Conservation (phyloP, 2,888 invertebrate species). For the Leptopilina drosophilae region DNA sequence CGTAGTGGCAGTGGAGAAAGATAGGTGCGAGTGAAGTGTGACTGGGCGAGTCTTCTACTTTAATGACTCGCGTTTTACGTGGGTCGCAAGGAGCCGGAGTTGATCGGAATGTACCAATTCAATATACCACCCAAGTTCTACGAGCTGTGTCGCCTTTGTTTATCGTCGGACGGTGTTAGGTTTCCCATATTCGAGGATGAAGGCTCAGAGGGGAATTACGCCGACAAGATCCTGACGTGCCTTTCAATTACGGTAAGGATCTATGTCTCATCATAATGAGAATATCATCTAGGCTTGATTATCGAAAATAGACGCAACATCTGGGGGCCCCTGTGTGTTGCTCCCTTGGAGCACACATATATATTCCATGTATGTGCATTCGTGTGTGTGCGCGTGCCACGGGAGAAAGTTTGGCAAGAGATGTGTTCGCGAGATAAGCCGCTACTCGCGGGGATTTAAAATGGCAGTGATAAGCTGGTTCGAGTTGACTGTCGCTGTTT, state of each 20-base stretch:
- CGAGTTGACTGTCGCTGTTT: slow-evolving; percentile 23
- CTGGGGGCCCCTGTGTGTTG: slow-evolving; percentile 43
- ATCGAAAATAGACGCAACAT: slow-evolving; percentile 50
- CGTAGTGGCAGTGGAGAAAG: slow-evolving; percentile 72
- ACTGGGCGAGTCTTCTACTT: slow-evolving; percentile 59
- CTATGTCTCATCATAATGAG: neutral
- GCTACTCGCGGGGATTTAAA: slow-evolving; percentile 70
- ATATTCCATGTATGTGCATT: slow-evolving; percentile 42
- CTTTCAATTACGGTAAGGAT: slow-evolving; percentile 73
- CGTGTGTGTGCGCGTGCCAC: slow-evolving; percentile 64
- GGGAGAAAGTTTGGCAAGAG: slow-evolving; percentile 76
- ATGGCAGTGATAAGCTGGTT: slow-evolving; percentile 74
- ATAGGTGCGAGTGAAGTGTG: slow-evolving; percentile 57
- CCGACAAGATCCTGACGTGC: slow-evolving; percentile 80
- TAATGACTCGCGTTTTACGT: slow-evolving; percentile 71
- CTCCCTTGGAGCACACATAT: neutral
- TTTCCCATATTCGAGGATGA: slow-evolving; percentile 88
- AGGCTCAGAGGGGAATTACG: slow-evolving; percentile 83
- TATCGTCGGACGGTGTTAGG: slow-evolving; percentile 87
- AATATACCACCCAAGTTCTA: slow-evolving; percentile 95
- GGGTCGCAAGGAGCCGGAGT: slow-evolving; percentile 67
- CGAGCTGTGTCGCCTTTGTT: slow-evolving; percentile 95
- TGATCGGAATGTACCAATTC: slow-evolving; percentile 86
- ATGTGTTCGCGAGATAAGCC: slow-evolving; percentile 76
- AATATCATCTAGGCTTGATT: slow-evolving; percentile 18